Base-by-base conservation (phyloP, 2,888 invertebrate species). In the Nomada lathburiana region DNA sequence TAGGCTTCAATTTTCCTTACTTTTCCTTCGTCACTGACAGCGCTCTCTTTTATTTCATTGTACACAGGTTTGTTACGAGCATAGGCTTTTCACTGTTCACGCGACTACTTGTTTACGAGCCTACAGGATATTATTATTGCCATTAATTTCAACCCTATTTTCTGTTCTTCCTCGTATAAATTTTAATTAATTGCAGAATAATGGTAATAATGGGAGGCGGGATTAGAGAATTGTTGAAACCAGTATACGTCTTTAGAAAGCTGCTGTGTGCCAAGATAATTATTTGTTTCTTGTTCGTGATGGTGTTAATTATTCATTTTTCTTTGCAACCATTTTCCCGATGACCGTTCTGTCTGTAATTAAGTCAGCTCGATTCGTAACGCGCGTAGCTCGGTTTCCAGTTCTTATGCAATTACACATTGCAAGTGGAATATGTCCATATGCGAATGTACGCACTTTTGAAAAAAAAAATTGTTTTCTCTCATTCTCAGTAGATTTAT, bases 61-160 rank as follows among this genome's bases (percentile, higher is more conserved):
- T 23, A 23, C 23, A 53, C 59, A n/a, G 23, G 23, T 2, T 16
- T 20, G n/a, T 36, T 20, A 44, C 29, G 29, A 68, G 52, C 23
- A 36, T 36, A 7, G 36, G 23, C 11, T 29, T 11, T 59, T 52
- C 60, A 26, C 18, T 62, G 23, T 42, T n/a, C 13, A 18, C 13
- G 36, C 26, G n/a, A 23, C 11, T 29, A 44, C 20, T 26, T 16
- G 20, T 42, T 18, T 18, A 23, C 16, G 52, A 16, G 47, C 13
- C n/a, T n/a, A 9, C n/a, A 1, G n/a, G 29, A 16, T 18, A 26
- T 47, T n/a, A 36, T 36, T 36, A 36, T 7, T 20, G n/a, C 47
- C 36, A 71, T 76, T 63, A 57, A 64, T 72, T 64, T 44, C 62
- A 55, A 16, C 7, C 16, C 36, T 2, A 13, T 42, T 50, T 13